Conservation (phyloP, 2,888 invertebrate genomes). For the Athrips mouffetella region DNA sequence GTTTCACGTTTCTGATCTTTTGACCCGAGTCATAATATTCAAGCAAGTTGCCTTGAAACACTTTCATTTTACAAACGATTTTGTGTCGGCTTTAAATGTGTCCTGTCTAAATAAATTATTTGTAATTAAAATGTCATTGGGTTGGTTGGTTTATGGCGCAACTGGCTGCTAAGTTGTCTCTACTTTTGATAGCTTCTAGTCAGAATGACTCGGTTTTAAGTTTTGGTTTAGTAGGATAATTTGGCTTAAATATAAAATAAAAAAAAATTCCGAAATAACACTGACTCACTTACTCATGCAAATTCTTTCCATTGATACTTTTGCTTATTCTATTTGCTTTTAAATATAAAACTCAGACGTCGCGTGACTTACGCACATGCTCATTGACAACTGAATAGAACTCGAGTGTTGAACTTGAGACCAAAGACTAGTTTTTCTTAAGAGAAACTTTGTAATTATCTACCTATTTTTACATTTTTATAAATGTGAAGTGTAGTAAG, state of each 20-base stretch:
- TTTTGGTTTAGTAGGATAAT: not conserved
- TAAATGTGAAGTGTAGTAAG: no score
- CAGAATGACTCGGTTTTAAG: not conserved
- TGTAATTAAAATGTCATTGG: constrained; percentile 10
- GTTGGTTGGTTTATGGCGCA: constrained; percentile 4
- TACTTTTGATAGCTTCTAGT: no score
- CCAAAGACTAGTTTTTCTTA: constrained; percentile 18
- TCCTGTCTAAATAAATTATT: constrained; percentile 19
- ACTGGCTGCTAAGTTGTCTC: not conserved
- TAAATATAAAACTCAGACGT: constrained; percentile 20
- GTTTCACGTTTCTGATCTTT: constrained; percentile 44
- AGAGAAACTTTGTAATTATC: constrained; percentile 16
- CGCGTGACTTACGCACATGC: constrained; percentile 20
- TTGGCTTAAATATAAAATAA: not conserved
- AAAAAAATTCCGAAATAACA: no score
- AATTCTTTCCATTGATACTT: constrained; percentile 21
- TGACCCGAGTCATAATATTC: constrained; percentile 38
- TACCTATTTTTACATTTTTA: no score
- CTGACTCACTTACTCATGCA: no score
- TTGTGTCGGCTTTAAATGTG: constrained; percentile 34
- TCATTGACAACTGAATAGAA: constrained; percentile 25
- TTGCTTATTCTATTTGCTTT: constrained; percentile 17
- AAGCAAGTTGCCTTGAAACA: constrained; percentile 57
- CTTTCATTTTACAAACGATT: constrained; percentile 44
- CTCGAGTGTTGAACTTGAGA: constrained; percentile 16